Evolutionary conservation across 2,888 invertebrate species (phyloP).

Genomic region (Melangyna quadrimaculata): DNA sequence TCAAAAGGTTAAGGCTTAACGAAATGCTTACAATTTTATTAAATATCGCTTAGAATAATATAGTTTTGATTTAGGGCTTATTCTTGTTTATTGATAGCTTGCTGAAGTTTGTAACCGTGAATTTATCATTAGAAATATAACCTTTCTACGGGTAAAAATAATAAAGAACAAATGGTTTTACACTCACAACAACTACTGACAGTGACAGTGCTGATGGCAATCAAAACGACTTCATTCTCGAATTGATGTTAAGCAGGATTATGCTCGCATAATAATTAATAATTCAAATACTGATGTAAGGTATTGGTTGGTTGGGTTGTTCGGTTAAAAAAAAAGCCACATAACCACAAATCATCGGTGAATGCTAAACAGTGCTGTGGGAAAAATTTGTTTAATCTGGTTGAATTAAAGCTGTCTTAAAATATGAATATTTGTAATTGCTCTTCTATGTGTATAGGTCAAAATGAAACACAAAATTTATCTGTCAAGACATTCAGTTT

Average conservation of each 20-base stretch:
- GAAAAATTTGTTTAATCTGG: background rate
- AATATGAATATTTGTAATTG: too few species aligned
- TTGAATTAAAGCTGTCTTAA: background rate
- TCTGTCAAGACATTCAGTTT: too few species aligned
- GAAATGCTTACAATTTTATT: background rate
- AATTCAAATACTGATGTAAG: background rate
- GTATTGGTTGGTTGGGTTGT: background rate
- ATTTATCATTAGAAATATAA: constrained; percentile 1
- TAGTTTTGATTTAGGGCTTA: background rate
- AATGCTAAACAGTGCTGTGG: background rate
- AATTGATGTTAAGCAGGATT: constrained; percentile 22
- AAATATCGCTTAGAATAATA: background rate
- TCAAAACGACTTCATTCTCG: background rate
- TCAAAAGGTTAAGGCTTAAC: background rate
- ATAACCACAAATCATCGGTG: background rate
- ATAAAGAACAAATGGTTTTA: background rate
- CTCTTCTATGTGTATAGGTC: too few species aligned
- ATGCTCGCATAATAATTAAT: constrained; percentile 21
- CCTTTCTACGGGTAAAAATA: background rate
- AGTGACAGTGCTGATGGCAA: background rate
- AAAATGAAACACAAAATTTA: too few species aligned
- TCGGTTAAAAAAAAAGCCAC: too few species aligned
- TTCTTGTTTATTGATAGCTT: background rate
- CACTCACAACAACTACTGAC: background rate
- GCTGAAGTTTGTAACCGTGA: background rate